Conservation (phyloP, 23 tunicate genomes). For the Botrylloides violaceus region DNA sequence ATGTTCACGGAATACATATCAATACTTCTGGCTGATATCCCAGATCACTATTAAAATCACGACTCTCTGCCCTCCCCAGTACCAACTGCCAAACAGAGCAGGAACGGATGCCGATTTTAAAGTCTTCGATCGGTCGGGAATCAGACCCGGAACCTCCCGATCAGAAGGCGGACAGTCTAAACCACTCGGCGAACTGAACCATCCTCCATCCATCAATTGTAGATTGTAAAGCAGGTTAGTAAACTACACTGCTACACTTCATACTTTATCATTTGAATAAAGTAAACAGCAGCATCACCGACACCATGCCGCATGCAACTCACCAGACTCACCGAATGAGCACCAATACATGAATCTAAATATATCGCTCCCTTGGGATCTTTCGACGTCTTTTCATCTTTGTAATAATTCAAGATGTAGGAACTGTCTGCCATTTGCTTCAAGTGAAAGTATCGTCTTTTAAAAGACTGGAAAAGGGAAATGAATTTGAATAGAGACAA, state of each 20-base stretch:
- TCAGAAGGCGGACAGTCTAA: too few species aligned
- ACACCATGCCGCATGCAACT: conserved; percentile 25
- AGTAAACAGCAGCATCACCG: conserved; percentile 13
- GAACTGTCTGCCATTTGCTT: conserved; percentile 75
- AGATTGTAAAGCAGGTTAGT: too few species aligned
- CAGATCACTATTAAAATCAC: too few species aligned
- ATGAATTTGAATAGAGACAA: too few species aligned
- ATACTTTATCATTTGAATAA: neutral
- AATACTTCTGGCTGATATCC: too few species aligned
- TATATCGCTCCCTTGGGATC: conserved; percentile 93
- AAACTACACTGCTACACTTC: too few species aligned
- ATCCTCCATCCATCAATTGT: neutral
- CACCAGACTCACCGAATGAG: conserved; percentile 71
- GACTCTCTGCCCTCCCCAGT: too few species aligned
- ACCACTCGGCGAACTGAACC: neutral
- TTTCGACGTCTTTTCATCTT: conserved; percentile 70
- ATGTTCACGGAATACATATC: too few species aligned
- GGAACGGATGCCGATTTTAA: too few species aligned
- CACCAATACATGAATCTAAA: conserved; percentile 76
- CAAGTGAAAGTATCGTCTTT: conserved; percentile 72
- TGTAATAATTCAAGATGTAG: conserved; percentile 81
- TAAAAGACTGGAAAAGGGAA: conserved; percentile 65
- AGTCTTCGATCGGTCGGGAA: too few species aligned
- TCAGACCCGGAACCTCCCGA: too few species aligned
- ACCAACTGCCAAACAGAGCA: too few species aligned